A percentile compares a stretch with the other conserved stretches of the same genome.
phyloP scores from a whole-genome alignment of 2,113 vertebrate genomes.

The Riparia riparia region DNA sequence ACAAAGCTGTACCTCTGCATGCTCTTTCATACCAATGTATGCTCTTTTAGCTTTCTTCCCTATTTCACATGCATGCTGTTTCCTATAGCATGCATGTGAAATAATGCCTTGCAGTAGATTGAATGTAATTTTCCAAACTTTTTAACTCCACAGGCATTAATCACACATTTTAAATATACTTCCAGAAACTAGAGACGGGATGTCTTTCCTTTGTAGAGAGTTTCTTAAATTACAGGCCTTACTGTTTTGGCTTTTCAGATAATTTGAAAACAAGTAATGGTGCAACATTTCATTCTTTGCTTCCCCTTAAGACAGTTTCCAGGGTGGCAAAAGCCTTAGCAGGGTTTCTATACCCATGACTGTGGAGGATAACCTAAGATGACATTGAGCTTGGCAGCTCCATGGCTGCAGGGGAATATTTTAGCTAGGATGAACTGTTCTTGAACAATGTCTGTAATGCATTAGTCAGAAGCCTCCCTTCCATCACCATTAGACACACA shows the following conservation, averaged over 20 bases:
- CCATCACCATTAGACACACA: conserved; percentile 66
- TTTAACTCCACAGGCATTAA: not conserved
- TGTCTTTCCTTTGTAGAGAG: not conserved
- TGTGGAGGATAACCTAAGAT: conserved; percentile 61
- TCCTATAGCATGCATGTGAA: not conserved
- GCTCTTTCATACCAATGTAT: not conserved
- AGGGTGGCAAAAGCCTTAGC: conserved; percentile 20
- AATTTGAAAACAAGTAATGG: not conserved
- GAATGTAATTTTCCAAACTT: not conserved
- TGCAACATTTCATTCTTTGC: not conserved
- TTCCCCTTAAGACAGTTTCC: conserved; percentile 2
- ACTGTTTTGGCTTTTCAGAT: not conserved
- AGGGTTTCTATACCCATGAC: not conserved
- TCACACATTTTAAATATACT: not conserved
- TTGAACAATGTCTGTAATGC: conserved; percentile 63
- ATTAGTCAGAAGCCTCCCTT: conserved; percentile 63
- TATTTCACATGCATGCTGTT: not conserved
- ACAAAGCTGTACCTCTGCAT: not conserved
- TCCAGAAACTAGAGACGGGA: not conserved
- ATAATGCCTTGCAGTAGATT: not conserved
- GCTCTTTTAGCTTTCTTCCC: not conserved
- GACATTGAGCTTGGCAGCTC: conserved; percentile 64
- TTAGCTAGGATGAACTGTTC: conserved; percentile 62
- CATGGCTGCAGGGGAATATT: conserved; percentile 52
- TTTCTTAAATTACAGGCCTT: not conserved